Evolutionary conservation across 2,888 invertebrate genomes (phyloP).

Genomic region (Drosophila borealis): DNA sequence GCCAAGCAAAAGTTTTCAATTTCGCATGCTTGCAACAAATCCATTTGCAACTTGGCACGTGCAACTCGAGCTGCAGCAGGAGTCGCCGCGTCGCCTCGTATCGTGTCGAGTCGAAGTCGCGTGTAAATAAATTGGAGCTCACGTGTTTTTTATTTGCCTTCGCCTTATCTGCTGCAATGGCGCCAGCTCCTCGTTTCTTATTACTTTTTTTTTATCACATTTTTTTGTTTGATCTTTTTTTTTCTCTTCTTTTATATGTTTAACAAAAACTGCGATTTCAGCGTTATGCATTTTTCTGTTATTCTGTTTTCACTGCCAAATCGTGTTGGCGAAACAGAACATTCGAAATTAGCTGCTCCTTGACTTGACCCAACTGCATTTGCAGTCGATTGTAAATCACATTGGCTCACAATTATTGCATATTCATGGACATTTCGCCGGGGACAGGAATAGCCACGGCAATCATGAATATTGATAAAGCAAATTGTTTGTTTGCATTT

Average conservation of each 20-base stretch:
- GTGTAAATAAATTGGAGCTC: slow-evolving; percentile 34
- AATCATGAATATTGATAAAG: slow-evolving; percentile 75
- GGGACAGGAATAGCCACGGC: slow-evolving; percentile 24
- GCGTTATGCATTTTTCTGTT: slow-evolving; percentile 3
- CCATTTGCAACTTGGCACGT: slow-evolving; percentile 67
- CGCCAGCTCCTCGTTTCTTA: slow-evolving; percentile 30
- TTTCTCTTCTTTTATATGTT: neutral
- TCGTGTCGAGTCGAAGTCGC: slow-evolving; percentile 8
- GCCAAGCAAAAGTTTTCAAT: slow-evolving; percentile 35
- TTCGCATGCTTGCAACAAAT: slow-evolving; percentile 43
- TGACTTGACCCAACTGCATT: slow-evolving; percentile 54
- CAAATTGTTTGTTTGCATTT: slow-evolving; percentile 67
- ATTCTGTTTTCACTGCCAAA: neutral
- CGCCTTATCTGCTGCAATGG: slow-evolving; percentile 40
- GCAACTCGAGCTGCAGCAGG: slow-evolving; percentile 23
- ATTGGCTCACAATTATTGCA: slow-evolving; percentile 56
- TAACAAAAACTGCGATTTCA: slow-evolving; percentile 6
- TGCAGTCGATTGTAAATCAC: slow-evolving; percentile 48
- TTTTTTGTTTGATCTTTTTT: neutral
- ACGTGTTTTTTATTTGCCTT: slow-evolving; percentile 9
- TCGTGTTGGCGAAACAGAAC: neutral
- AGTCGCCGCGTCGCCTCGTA: neutral
- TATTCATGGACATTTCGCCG: slow-evolving; percentile 63
- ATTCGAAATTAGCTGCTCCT: slow-evolving; percentile 49
- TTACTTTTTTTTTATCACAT: slow-evolving; percentile 2